Conservation (phyloP, 92 coral and sea anemone species). For the Parazoanthus darwini region DNA sequence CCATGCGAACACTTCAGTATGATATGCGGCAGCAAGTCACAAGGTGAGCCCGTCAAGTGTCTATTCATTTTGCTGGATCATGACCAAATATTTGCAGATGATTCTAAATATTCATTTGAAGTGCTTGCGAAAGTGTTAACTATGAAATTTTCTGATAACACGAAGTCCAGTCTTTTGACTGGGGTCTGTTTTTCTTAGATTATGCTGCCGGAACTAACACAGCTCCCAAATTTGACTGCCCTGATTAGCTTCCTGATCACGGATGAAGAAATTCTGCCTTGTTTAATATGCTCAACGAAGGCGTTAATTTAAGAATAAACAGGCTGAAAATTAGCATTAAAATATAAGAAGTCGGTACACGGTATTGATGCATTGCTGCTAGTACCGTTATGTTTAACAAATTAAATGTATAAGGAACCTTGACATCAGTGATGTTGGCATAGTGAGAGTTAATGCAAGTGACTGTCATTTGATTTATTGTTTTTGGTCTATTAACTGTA, state of each 20-base stretch:
- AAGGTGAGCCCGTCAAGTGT: conserved; percentile 57
- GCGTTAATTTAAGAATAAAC: too few relatives aligned
- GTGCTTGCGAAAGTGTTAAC: background rate
- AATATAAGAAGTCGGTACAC: background rate
- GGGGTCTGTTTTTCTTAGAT: background rate
- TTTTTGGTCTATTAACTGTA: background rate
- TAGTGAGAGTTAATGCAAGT: background rate
- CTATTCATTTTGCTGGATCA: background rate
- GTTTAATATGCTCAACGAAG: background rate
- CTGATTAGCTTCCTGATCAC: background rate
- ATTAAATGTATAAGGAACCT: background rate
- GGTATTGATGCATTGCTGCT: background rate
- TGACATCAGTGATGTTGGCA: background rate
- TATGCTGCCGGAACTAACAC: background rate
- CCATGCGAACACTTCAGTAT: conserved; percentile 96
- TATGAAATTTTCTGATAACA: background rate
- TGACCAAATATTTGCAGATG: background rate
- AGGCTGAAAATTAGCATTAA: background rate
- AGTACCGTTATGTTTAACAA: background rate
- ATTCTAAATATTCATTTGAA: background rate
- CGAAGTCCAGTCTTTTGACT: background rate
- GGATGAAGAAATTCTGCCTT: background rate
- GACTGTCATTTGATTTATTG: background rate
- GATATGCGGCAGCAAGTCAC: conserved; percentile 96
- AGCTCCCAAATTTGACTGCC: background rate